A percentile compares a stretch with the other conserved stretches of the same genome.
Conservation (phyloP, 2,888 invertebrate genomes). For the Argyresthia goedartella region DNA sequence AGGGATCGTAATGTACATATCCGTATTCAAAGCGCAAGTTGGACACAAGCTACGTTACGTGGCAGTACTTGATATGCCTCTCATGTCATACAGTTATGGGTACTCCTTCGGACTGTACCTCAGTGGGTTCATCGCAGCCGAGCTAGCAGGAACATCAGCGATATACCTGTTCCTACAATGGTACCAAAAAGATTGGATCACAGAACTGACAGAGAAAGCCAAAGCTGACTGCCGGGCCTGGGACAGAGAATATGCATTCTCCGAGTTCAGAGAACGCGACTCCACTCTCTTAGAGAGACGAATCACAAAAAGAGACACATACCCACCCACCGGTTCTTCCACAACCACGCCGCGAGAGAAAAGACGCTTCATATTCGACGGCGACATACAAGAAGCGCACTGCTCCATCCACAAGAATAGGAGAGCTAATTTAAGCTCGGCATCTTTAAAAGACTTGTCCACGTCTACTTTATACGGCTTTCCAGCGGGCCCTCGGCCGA, state of each 20-base stretch:
- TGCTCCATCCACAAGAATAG: conserved; percentile 72
- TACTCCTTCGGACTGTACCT: conserved; percentile 90
- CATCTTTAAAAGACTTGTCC: conserved; percentile 71
- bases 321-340: conserved; percentile 52
- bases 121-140: conserved; percentile 85
- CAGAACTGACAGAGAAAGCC: conserved; percentile 60
- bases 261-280: conserved; percentile 58
- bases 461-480: conserved; percentile 73
- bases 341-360: conserved; percentile 63
- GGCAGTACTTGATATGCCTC: conserved; percentile 81
- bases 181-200: conserved; percentile 77
- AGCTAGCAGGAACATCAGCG: conserved; percentile 87
- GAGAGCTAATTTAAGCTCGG: conserved; percentile 62
- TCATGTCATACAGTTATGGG: conserved; percentile 89
- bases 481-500: conserved; percentile 74
- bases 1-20: conserved; percentile 93
- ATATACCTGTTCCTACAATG: conserved; percentile 89
- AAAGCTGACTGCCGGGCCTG: conserved; percentile 60
- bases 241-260: conserved; percentile 64
- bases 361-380: conserved; percentile 76
- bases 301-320: conserved; percentile 60
- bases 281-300: conserved; percentile 52
- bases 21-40: conserved; percentile 91
- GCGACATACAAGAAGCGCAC: conserved; percentile 63
- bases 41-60: conserved; percentile 87